Evolutionary conservation across 1,140 invertebrate species (phyloP), one percentile per base, ranked within the genome.

Genomic region (Mizuhopecten yessoensis): DNA sequence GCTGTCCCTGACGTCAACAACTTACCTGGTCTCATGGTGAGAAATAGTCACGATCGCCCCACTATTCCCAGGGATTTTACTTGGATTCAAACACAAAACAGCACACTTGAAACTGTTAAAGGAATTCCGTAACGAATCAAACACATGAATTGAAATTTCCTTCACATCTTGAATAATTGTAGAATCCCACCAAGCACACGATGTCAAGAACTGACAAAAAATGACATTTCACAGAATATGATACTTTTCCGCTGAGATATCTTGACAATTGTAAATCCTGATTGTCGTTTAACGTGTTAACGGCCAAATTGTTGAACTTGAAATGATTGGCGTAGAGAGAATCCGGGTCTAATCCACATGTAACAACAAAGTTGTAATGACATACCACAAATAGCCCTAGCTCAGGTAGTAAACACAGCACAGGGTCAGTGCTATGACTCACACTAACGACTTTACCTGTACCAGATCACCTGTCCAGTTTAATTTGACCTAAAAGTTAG

Each of bases 101-200:
- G 9, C 29, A 13, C 42, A 45, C 42, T 13, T 29, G 23, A 29
- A 75, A 75, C n/a, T 13, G 29, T 75, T 75, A 75, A 57, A 75
- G 23, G 29, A 75, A 29, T n/a, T 29, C 57, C 57, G 5, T 75
- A 75, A 75, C 9, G 57, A 75, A 75, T 75, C 57, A 75, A 75
- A 9, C 57, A 75, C 45, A 29, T n/a, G n/a, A n/a, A 75, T 29
- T 75, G 57, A 75, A 75, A 75, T 75, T 39, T 75, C 57, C 57
- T 29, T 75, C 57, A 75, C 57, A 75, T 75, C n/a, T n/a, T 75
- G 57, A 75, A 75, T 75, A 75, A 75, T 75, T n/a, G 23, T 75
- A 29, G 57, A 75, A 13, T 49, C 20, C 45, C 45, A 49, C 13
- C 15, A 75, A 29, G 17, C n/a, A 75, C 23, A 29, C 29, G n/a